phyloP scores from a whole-genome alignment of 2,113 vertebrate species.

The Forbesichthys agassizii region DNA sequence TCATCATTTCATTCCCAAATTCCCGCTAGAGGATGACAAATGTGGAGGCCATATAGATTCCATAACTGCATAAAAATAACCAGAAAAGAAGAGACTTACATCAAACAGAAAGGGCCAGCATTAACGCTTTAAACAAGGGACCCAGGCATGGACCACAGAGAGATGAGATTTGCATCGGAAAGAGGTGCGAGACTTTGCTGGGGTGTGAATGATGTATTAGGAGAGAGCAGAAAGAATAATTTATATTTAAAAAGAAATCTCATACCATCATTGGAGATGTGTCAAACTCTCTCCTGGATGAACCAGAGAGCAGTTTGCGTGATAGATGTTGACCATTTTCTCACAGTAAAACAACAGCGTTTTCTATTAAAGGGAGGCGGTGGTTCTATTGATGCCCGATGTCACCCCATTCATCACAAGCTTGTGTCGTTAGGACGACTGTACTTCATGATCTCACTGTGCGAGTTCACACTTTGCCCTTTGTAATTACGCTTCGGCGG shows the following conservation, averaged over 20 bases:
- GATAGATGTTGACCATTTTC: slow-evolving; percentile 59
- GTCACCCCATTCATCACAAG: slow-evolving; percentile 60
- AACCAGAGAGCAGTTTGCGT: slow-evolving; percentile 25
- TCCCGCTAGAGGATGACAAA: too few species aligned
- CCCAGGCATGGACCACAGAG: neutral
- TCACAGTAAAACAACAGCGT: slow-evolving; percentile 62
- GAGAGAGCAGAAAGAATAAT: neutral
- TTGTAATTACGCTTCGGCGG: slow-evolving; percentile 57
- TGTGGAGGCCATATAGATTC: too few species aligned
- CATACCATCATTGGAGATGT: slow-evolving; percentile 4
- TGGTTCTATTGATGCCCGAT: slow-evolving; percentile 55
- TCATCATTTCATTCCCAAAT: too few species aligned
- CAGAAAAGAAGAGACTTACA: slow-evolving; percentile 14
- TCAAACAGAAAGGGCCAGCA: slow-evolving; percentile 23
- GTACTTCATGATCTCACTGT: slow-evolving; percentile 50
- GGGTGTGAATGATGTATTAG: slow-evolving; percentile 40
- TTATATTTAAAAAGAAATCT: slow-evolving; percentile 15
- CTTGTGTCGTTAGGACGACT: slow-evolving; percentile 56
- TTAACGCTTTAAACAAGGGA: slow-evolving; percentile 10
- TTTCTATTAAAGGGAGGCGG: slow-evolving; percentile 55
- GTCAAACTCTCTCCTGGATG: slow-evolving; percentile 20
- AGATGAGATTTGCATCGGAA: slow-evolving; percentile 11
- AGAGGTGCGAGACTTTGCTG: neutral
- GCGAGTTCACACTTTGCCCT: slow-evolving; percentile 37
- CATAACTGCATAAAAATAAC: neutral